These are phyloP conservation scores for Myotis yumanensis DNA, from an alignment of 2,113 vertebrate species.

Conservation along the genomic window DNA sequence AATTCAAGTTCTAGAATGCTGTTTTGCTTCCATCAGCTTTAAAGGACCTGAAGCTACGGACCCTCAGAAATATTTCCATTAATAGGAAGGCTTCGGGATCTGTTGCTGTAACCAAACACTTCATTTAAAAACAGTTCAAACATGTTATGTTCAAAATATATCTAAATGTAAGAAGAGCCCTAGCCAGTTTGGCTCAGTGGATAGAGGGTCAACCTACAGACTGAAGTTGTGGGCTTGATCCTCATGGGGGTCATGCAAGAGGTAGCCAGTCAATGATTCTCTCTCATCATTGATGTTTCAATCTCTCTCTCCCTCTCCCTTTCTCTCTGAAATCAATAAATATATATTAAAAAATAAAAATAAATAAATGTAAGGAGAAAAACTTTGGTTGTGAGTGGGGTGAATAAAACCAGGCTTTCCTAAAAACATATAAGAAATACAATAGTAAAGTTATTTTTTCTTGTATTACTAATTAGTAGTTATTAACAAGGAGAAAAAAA, in stretches of 20 bases:
- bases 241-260: too few relatives aligned
- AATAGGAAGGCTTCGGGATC: conserved; percentile 9
- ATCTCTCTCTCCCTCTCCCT: too few relatives aligned
- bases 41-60: background rate
- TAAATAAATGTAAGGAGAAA: background rate
- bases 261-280: too few relatives aligned
- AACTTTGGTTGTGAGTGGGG: background rate
- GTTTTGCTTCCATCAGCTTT: conserved; percentile 75
- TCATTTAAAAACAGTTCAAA: conserved; percentile 51
- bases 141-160: conserved; percentile 19
- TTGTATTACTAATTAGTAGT: background rate
- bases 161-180: background rate
- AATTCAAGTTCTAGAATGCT: conserved; percentile 72
- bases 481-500: background rate
- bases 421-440: background rate
- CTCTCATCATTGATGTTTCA: too few relatives aligned
- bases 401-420: background rate
- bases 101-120: conserved; percentile 26
- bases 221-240: too few relatives aligned
- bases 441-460: background rate
- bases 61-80: conserved; percentile 8
- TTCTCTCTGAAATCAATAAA: too few relatives aligned
- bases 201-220: too few relatives aligned
- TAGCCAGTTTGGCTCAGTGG: too few relatives aligned
- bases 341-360: too few relatives aligned